These are phyloP conservation scores for Diglossa cyanea DNA, from an alignment of 2,797 vertebrate species.

Conservation along the genomic window DNA sequence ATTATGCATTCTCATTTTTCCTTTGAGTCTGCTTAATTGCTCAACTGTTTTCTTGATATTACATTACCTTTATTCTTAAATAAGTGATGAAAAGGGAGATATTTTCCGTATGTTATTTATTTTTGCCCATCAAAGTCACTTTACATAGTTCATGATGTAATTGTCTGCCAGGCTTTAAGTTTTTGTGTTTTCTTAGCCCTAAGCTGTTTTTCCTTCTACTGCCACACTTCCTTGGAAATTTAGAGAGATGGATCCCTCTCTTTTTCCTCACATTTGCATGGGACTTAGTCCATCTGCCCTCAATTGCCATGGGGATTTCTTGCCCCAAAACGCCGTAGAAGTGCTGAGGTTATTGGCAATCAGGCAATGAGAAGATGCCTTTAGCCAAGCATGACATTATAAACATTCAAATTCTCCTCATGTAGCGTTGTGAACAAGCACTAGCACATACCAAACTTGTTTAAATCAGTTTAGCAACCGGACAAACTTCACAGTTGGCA, in stretches of 20 bases:
- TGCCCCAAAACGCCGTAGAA: not conserved
- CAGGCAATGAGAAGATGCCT: not conserved
- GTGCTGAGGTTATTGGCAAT: not conserved
- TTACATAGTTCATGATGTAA: not conserved
- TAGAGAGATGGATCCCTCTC: not conserved
- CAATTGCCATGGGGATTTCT: not conserved
- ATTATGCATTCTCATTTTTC: not conserved
- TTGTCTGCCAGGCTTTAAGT: not conserved
- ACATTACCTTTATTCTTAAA: not conserved
- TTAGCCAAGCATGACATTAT: not conserved
- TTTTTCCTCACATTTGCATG: not conserved
- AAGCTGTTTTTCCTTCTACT: not conserved
- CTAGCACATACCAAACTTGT: not conserved
- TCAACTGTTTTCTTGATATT: not conserved
- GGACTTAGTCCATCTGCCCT: not conserved
- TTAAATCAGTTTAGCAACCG: slow-evolving; percentile 13
- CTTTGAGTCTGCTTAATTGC: not conserved
- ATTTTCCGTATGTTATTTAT: not conserved
- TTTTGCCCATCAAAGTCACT: not conserved
- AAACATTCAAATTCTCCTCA: not conserved
- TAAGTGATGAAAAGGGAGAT: not conserved
- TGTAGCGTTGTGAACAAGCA: not conserved
- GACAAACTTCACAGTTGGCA: not conserved
- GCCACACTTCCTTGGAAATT: not conserved
- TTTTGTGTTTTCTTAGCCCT: not conserved